Evolutionary conservation across 2,888 invertebrate species (phyloP), one percentile per base, ranked within the genome.

Genomic region (Microctonus hyperodae): DNA sequence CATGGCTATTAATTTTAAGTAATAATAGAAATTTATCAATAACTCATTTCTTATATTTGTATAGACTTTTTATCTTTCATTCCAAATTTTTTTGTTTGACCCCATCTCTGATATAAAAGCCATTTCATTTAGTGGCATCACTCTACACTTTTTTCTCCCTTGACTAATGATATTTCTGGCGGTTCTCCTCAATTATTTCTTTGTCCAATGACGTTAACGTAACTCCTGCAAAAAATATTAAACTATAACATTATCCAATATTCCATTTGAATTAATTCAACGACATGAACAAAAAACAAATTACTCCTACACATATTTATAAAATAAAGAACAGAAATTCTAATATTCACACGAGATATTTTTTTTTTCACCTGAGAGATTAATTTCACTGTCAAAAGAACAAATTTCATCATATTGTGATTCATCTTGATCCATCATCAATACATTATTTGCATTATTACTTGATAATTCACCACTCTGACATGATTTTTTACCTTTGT

Each of bases 341-440:
- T 44, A 44, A 20, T 7, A 44, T 44, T 16, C 9, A 44, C 6
- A 20, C 7, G 16, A 50, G 16, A 31, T 13, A 28, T 20, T 28
- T 55, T 9, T 44, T n/a, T 35, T 31, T 57, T 73, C 71, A 79
- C 81, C 78, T 67, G 70, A 67, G 0, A 80, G 65, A 64, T 73
- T 72, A 3, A 79, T 59, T 58, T 70, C 57, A 58, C 76, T 81
- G 55, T 81, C 75, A 62, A 74, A 70, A 1, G 79, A 79, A 51
- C 80, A 79, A 63, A 79, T 69, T 5, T 70, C 67, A 1, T 69
- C 65, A 66, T 75, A 78, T 16, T 74, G 69, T 13, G 61, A 31
- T 13, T 65, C 60, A 6, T 33, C 48, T n/a, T 60, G 51, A 31
- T 10, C 22, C 2, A 25, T 22, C 64, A 65, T 68, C 13, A 22